These are phyloP conservation scores for Drosophila littoralis DNA, from an alignment of 1,140 invertebrate genomes.

Conservation along the genomic window DNA sequence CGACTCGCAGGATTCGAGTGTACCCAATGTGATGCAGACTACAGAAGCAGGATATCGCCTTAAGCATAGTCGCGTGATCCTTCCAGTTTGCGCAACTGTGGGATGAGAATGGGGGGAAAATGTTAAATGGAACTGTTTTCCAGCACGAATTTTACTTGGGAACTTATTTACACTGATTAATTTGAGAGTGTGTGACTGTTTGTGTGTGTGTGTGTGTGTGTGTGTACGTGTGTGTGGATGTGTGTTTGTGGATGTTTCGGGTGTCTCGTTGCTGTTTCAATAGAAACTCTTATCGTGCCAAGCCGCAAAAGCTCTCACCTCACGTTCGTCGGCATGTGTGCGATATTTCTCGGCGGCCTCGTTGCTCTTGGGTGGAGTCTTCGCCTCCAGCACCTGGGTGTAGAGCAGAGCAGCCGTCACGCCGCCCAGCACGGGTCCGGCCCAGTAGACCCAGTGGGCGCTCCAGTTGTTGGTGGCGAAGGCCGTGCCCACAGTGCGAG, in stretches of 20 bases:
- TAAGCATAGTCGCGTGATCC: slow-evolving; percentile 77
- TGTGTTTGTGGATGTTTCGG: slow-evolving; percentile 20
- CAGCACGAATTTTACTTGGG: background rate
- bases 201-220: slow-evolving; percentile 32
- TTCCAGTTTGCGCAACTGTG: slow-evolving; percentile 78
- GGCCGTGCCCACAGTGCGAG: slow-evolving; percentile 93
- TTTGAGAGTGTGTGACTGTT: slow-evolving; percentile 13
- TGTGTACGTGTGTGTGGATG: slow-evolving; percentile 26
- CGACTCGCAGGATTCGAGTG: slow-evolving; percentile 46
- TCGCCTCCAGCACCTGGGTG: slow-evolving; percentile 85
- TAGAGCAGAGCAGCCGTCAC: slow-evolving; percentile 91
- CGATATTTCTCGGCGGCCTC: slow-evolving; percentile 79
- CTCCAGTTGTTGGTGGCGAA: slow-evolving; percentile 90
- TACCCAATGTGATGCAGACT: slow-evolving; percentile 4
- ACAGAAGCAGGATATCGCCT: slow-evolving; percentile 1
- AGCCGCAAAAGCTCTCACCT: slow-evolving; percentile 80
- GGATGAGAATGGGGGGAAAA: slow-evolving; percentile 17
- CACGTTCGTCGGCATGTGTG: slow-evolving; percentile 82
- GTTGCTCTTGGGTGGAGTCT: slow-evolving; percentile 57
- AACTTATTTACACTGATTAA: slow-evolving; percentile 44
- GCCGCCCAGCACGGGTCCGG: slow-evolving; percentile 92
- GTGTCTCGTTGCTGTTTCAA: slow-evolving; percentile 34
- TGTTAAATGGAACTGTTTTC: background rate
- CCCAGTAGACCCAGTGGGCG: slow-evolving; percentile 96
- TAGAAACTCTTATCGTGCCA: slow-evolving; percentile 78